phyloP scores from a whole-genome alignment of 2,113 vertebrate species.

The Erpornis zantholeuca region DNA sequence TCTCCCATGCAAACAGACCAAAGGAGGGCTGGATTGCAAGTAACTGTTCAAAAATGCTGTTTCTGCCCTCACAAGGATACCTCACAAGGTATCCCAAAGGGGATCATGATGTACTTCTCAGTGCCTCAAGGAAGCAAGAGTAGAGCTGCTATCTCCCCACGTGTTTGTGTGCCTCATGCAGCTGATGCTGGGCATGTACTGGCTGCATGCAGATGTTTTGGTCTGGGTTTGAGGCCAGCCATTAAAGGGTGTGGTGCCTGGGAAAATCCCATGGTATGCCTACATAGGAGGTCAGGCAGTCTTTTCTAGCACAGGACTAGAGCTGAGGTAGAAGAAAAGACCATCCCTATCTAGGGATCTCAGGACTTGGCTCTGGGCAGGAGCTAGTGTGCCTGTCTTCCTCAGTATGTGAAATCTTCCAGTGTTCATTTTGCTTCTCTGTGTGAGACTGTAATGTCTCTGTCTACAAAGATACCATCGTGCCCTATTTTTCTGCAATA shows the following conservation, averaged over 20 bases:
- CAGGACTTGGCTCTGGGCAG: background rate
- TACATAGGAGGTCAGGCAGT: background rate
- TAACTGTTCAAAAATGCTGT: background rate
- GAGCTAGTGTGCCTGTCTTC: background rate
- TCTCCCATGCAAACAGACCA: background rate
- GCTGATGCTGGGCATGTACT: background rate
- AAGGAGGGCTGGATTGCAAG: background rate
- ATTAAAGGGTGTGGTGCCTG: fast-evolving
- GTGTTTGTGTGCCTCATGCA: background rate
- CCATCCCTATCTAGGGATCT: background rate
- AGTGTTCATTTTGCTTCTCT: background rate
- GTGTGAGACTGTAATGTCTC: background rate
- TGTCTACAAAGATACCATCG: background rate
- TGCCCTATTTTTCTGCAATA: background rate
- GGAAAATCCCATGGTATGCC: background rate
- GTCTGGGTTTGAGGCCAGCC: background rate
- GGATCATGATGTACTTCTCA: background rate
- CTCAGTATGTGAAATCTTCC: background rate
- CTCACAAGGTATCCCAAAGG: background rate
- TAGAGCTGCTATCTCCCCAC: fast-evolving
- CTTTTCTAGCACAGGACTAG: background rate
- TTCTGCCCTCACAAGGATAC: background rate
- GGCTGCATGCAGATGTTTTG: background rate
- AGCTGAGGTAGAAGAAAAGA: background rate
- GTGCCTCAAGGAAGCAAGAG: background rate